Percentiles rank a stretch among this genome's conserved stretches.
Conservation (phyloP, 92 coral and sea anemone species). For the Bergia sp. region DNA sequence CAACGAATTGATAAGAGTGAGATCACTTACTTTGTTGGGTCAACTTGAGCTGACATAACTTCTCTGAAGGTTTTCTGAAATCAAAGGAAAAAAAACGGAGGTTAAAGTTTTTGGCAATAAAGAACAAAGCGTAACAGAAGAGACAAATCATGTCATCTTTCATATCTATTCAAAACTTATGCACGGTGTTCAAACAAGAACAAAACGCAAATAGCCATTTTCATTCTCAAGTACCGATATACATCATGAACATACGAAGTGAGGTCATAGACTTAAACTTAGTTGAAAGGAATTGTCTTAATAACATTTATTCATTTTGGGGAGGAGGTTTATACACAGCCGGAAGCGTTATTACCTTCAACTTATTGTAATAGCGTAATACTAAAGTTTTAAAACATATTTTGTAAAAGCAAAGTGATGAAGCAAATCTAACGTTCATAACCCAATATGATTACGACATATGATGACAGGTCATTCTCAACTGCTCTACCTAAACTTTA, state of each 20-base stretch:
- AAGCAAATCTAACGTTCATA: no score
- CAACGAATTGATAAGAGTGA: not conserved
- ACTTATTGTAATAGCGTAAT: no score
- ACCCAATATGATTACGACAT: no score
- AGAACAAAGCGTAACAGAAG: not conserved
- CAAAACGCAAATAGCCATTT: not conserved
- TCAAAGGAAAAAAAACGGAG: not conserved
- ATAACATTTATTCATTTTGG: no score
- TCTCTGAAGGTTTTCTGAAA: conserved; percentile 65
- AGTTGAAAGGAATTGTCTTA: no score
- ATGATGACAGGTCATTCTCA: no score
- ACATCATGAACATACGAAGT: not conserved
- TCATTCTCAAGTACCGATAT: not conserved
- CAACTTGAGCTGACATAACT: conserved; percentile 63
- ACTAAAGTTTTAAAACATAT: no score
- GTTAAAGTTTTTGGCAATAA: not conserved
- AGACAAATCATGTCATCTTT: not conserved
- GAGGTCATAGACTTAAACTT: no score
- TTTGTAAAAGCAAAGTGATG: no score
- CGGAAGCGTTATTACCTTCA: no score
- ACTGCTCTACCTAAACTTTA: no score
- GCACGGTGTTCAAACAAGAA: not conserved
- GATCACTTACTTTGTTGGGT: conserved; percentile 65
- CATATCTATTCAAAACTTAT: not conserved
- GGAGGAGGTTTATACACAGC: no score